Evolutionary conservation across 2,888 invertebrate genomes (phyloP).

Genomic region (Platypus cylindrus): DNA sequence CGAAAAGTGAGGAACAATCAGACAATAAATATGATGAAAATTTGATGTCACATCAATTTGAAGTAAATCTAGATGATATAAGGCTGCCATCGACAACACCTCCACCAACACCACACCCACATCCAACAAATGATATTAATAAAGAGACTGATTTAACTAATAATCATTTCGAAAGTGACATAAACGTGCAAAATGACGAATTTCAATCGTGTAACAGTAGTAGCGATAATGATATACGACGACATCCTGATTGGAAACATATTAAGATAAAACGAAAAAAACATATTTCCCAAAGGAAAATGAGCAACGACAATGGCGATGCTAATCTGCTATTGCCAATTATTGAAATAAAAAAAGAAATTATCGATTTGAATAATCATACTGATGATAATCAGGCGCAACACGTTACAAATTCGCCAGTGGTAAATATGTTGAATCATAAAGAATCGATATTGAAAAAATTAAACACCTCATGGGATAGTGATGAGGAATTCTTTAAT

Average conservation of each 20-base stretch:
- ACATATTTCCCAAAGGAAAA: too few relatives aligned
- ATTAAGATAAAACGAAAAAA: conserved; percentile 10
- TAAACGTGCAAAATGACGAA: too few relatives aligned
- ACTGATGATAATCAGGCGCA: conserved; percentile 16
- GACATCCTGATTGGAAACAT: conserved; percentile 11
- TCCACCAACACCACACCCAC: too few relatives aligned
- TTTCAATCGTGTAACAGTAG: too few relatives aligned
- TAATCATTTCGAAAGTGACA: too few relatives aligned
- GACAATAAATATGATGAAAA: too few relatives aligned
- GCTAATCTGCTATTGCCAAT: conserved; percentile 1
- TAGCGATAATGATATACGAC: neutral
- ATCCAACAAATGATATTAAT: too few relatives aligned
- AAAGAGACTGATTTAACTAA: too few relatives aligned
- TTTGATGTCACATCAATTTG: too few relatives aligned
- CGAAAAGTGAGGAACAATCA: too few relatives aligned
- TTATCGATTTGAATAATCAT: conserved; percentile 9
- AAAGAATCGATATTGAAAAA: conserved; percentile 13
- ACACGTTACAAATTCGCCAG: conserved; percentile 17
- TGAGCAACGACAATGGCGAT: conserved; percentile 3
- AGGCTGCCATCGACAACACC: too few relatives aligned
- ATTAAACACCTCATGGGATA: conserved; percentile 25
- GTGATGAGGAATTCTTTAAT: conserved; percentile 24
- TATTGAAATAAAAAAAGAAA: neutral
- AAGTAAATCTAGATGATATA: too few relatives aligned
- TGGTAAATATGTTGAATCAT: conserved; percentile 21